Evolutionary conservation across 2,888 invertebrate genomes (phyloP).

Genomic region (Limnephilus rhombicus): DNA sequence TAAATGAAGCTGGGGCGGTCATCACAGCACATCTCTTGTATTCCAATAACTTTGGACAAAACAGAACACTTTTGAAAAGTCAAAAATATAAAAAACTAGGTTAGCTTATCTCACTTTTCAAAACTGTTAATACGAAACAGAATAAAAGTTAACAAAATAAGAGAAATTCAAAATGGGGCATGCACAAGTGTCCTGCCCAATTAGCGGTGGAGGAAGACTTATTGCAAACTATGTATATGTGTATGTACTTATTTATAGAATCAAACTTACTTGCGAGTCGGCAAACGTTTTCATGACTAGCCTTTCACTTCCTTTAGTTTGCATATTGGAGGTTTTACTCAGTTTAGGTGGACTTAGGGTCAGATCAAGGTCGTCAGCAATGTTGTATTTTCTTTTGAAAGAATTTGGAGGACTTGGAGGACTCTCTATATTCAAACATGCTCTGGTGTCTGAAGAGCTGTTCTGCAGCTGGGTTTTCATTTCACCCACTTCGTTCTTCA

Average conservation of each 20-base stretch:
- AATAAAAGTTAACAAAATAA: no score
- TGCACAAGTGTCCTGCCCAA: no score
- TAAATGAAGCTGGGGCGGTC: no score
- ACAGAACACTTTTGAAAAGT: no score
- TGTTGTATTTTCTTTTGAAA: conserved; percentile 10
- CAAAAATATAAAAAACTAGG: no score
- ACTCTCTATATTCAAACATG: not conserved
- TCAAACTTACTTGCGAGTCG: not conserved
- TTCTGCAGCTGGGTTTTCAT: conserved; percentile 16
- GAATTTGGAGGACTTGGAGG: not conserved
- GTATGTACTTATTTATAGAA: not conserved
- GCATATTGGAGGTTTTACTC: not conserved
- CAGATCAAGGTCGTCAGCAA: not conserved
- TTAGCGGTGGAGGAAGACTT: no score
- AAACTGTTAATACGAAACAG: no score
- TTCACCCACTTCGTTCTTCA: conserved; percentile 38
- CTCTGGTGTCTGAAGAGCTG: not conserved
- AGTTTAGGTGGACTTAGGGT: conserved; percentile 16
- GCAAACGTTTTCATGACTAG: not conserved
- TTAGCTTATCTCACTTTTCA: no score
- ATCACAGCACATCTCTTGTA: no score
- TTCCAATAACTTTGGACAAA: no score
- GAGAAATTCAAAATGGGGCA: no score
- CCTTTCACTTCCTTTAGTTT: not conserved
- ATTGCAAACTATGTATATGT: not conserved